Evolutionary conservation across 2,797 vertebrate genomes (phyloP).

Genomic region (Lophotriccus pileatus): DNA sequence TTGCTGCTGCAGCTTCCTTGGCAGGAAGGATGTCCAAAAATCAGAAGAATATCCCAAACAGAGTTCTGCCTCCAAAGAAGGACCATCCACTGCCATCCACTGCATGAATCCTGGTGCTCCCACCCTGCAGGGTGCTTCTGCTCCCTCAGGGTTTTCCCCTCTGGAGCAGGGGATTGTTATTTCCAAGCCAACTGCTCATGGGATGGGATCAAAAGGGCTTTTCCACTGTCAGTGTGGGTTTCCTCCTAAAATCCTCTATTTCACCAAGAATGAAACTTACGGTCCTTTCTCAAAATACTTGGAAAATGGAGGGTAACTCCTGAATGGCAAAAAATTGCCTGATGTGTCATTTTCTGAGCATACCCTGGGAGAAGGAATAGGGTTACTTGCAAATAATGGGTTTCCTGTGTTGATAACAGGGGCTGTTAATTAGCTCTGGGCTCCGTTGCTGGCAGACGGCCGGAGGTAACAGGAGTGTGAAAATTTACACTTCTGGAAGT

Average conservation of each 20-base stretch:
- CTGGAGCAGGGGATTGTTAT: rapidly evolving
- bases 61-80: not conserved
- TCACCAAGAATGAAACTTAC: not conserved
- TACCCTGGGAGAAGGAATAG: not conserved
- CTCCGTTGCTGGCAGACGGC: not conserved
- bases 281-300: not conserved
- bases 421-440: constrained; percentile 11
- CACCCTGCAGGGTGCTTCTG: rapidly evolving
- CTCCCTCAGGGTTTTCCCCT: not conserved
- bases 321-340: not conserved
- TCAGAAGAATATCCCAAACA: not conserved
- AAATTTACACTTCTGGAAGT: not conserved
- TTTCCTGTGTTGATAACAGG: not conserved
- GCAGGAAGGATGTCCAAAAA: not conserved
- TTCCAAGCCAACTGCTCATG: not conserved
- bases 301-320: not conserved
- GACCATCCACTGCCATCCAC: too few relatives aligned
- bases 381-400: not conserved
- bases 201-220: not conserved
- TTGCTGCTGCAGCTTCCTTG: not conserved
- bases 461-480: not conserved
- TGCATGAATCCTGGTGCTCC: not conserved
- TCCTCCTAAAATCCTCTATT: not conserved
- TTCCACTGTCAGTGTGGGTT: rapidly evolving
- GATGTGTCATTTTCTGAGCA: not conserved